Conservation (phyloP, 2,797 vertebrate species). For the Sebastes itinus region DNA sequence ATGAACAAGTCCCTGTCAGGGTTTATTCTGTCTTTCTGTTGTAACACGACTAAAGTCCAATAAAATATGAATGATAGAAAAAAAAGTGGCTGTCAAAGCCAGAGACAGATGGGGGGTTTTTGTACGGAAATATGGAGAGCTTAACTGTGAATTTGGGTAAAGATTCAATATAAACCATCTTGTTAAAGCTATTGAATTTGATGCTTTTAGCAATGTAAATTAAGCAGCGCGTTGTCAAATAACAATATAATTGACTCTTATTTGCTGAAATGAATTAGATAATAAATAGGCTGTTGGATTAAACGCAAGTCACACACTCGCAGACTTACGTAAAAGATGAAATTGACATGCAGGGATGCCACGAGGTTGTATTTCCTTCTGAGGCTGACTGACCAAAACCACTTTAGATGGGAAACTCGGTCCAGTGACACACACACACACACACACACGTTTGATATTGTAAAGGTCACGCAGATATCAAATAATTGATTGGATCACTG, state of each 20-base stretch:
- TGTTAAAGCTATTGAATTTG: neutral
- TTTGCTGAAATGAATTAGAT: neutral
- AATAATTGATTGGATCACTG: conserved; percentile 19
- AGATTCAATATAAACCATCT: neutral
- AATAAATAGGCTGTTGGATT: neutral
- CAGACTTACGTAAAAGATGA: neutral
- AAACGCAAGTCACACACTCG: neutral
- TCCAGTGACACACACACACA: conserved; percentile 13
- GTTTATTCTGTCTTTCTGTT: neutral
- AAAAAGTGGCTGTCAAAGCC: neutral
- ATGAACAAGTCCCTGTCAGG: neutral
- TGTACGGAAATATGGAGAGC: neutral
- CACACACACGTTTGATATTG: neutral
- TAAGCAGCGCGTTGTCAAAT: neutral
- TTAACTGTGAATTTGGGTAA: neutral
- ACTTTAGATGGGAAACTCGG: conserved; percentile 31
- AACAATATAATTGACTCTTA: too few relatives aligned
- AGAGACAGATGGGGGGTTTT: neutral
- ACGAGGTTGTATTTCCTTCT: conserved; percentile 19
- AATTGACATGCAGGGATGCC: neutral
- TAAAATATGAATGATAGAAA: neutral
- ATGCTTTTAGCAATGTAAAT: neutral
- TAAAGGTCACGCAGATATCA: conserved; percentile 35
- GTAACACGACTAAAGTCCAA: neutral
- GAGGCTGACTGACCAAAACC: conserved; percentile 35